These are phyloP conservation scores for Aptenodytes patagonicus DNA, from an alignment of 2,113 vertebrate species.

Conservation along the genomic window DNA sequence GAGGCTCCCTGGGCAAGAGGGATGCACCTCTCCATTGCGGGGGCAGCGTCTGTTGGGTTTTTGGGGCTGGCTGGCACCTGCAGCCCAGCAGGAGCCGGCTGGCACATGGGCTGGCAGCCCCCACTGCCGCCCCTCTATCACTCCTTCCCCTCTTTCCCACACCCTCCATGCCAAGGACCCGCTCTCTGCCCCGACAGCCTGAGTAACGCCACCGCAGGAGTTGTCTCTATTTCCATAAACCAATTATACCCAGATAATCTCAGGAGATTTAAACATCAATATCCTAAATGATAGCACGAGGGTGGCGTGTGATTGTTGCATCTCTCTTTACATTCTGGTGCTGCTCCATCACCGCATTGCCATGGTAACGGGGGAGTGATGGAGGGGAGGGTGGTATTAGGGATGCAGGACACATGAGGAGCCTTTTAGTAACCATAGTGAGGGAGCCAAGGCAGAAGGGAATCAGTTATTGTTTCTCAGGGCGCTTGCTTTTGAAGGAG, in stretches of 20 bases:
- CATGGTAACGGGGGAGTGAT: conserved; percentile 43
- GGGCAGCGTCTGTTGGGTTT: background rate
- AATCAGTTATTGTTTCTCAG: conserved; percentile 1
- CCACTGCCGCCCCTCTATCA: background rate
- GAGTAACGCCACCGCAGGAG: background rate
- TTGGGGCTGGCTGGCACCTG: background rate
- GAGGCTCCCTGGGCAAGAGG: background rate
- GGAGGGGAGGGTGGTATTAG: background rate
- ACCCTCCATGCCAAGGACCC: background rate
- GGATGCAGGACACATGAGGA: conserved; percentile 29
- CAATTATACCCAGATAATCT: conserved; percentile 62
- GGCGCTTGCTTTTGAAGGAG: background rate
- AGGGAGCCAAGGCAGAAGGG: conserved; percentile 15
- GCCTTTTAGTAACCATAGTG: conserved; percentile 50
- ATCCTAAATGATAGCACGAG: conserved; percentile 36
- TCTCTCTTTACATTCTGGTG: conserved; percentile 17
- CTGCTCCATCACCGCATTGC: conserved; percentile 31
- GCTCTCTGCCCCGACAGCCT: background rate
- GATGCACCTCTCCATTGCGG: accelerated
- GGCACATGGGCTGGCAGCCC: background rate
- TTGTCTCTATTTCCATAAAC: conserved; percentile 71
- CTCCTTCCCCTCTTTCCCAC: background rate
- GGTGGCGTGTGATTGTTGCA: background rate
- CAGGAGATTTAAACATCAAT: conserved; percentile 41
- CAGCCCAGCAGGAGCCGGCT: background rate